phyloP scores from a whole-genome alignment of 2,888 invertebrate genomes.

The Drosophila yooni region DNA sequence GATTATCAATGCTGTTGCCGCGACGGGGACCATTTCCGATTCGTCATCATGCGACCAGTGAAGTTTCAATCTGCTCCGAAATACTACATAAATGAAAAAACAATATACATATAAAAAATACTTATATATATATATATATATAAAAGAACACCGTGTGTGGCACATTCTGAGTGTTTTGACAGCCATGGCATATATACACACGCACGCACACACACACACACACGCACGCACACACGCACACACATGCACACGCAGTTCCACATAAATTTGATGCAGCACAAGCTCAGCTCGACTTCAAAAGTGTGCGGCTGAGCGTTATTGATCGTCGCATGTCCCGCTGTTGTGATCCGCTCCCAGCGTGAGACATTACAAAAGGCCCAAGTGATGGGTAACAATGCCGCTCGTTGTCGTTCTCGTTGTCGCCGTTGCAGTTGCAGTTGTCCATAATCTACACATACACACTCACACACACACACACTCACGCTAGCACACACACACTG shows the following conservation, averaged over 20 bases:
- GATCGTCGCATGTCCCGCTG: slow-evolving; percentile 77
- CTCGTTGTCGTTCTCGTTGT: slow-evolving; percentile 48
- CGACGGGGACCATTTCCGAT: slow-evolving; percentile 73
- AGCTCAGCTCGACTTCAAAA: slow-evolving; percentile 65
- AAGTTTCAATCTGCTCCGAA: slow-evolving; percentile 65
- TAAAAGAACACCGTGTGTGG: slow-evolving; percentile 66
- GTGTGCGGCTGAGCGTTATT: slow-evolving; percentile 69
- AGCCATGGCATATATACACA: slow-evolving; percentile 49
- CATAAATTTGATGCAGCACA: slow-evolving; percentile 70
- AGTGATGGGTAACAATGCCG: slow-evolving; percentile 66
- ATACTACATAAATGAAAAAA: slow-evolving; percentile 18
- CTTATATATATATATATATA: slow-evolving; percentile 3
- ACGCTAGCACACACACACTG: background rate
- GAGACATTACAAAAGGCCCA: slow-evolving; percentile 57
- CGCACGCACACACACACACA: slow-evolving; percentile 14
- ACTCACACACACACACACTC: slow-evolving; percentile 4
- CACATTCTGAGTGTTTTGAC: slow-evolving; percentile 74
- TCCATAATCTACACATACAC: slow-evolving; percentile 60
- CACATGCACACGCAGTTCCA: slow-evolving; percentile 54
- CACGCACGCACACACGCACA: slow-evolving; percentile 29
- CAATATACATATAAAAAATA: background rate
- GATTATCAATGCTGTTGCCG: slow-evolving; percentile 69
- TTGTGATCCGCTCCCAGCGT: slow-evolving; percentile 80
- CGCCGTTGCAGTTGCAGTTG: slow-evolving; percentile 50
- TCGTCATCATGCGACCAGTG: slow-evolving; percentile 74